Evolutionary conservation across 35 echinoderm and acorn worm species (phyloP), one percentile per base, ranked within the genome.

Genomic region (Stichopus chloronotus): DNA sequence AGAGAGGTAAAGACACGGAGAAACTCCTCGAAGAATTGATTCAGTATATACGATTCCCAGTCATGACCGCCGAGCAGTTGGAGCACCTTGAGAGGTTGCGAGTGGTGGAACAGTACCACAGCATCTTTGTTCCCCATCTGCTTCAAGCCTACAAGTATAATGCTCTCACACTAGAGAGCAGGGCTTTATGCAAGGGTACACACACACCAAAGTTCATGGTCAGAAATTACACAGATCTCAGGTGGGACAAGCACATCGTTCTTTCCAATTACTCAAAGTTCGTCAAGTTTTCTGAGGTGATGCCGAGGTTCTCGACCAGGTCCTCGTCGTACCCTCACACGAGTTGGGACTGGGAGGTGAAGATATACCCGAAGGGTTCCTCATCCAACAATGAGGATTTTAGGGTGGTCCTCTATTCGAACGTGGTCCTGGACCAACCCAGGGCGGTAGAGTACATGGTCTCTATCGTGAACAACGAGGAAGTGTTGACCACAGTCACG

Each of bases 291-390:
- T 91, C 92, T 22, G 97, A 98, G 86, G 92, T 98, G 56, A 98
- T 98, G 97, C 97, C 95, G 19, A 74, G 95, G 30, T 98, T 98
- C 89, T 96, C 97, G 1, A 98, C 97, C 2, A 89, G 95, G 56
- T 98, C 97, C 0, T 98, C 97, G 60, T 91, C 95, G 8, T 98
- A 96, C 78, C 97, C 97, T 16, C 91, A 94, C 84, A 95, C 97
- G 0, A 98, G 97, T 63, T 98, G 97, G 97, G 97, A 98, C 61
- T 98, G 97, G 97, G 97, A 98, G 78, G 80, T 98, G 9, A 98
- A 98, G 87, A 98, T 98, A 12, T 96, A 98, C 76, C 97, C 97
- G 23, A 98, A 98, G 88, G 97, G 97, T 13, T 96, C 95, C 22
- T 96, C 97, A 3, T 94, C 95, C 23, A 98, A 92, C 78, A 98